Conservation (phyloP, 1,140 invertebrate genomes). For the Tribolium castaneum region DNA sequence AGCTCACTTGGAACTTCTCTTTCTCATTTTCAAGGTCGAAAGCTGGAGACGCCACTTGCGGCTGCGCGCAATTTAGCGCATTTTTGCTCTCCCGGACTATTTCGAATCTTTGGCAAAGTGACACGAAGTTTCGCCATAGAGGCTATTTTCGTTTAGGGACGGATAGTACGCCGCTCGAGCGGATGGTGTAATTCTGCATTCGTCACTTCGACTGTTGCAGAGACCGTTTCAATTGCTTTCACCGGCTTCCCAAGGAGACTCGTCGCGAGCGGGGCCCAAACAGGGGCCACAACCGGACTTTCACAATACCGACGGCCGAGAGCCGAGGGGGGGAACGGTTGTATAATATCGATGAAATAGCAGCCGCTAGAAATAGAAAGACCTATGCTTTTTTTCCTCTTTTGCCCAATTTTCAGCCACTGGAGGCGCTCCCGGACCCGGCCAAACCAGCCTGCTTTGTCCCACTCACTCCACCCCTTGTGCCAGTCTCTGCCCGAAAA, state of each 20-base stretch:
- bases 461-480: no score
- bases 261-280: slow-evolving; percentile 58
- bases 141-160: slow-evolving; percentile 48
- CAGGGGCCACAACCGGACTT: slow-evolving; percentile 60
- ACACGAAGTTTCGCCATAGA: slow-evolving; percentile 43
- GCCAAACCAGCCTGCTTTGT: no score
- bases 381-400: slow-evolving; percentile 18
- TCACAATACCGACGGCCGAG: slow-evolving; percentile 54
- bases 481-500: neutral
- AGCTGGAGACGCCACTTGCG: slow-evolving; percentile 41
- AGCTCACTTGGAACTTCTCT: slow-evolving; percentile 59
- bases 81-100: slow-evolving; percentile 49
- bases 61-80: slow-evolving; percentile 48
- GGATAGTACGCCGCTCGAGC: slow-evolving; percentile 20
- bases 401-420: neutral
- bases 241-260: slow-evolving; percentile 61
- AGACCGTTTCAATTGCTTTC: slow-evolving; percentile 57
- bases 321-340: slow-evolving; percentile 56
- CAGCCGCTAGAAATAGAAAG: slow-evolving; percentile 45
- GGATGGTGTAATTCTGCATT: slow-evolving; percentile 49
- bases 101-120: slow-evolving; percentile 41
- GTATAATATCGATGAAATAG: slow-evolving; percentile 62
- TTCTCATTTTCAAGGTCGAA: slow-evolving; percentile 64
- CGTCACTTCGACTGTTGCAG: slow-evolving; percentile 30
- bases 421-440: no score